phyloP scores from a whole-genome alignment of 2,888 invertebrate species.

The Diabrotica balteata region DNA sequence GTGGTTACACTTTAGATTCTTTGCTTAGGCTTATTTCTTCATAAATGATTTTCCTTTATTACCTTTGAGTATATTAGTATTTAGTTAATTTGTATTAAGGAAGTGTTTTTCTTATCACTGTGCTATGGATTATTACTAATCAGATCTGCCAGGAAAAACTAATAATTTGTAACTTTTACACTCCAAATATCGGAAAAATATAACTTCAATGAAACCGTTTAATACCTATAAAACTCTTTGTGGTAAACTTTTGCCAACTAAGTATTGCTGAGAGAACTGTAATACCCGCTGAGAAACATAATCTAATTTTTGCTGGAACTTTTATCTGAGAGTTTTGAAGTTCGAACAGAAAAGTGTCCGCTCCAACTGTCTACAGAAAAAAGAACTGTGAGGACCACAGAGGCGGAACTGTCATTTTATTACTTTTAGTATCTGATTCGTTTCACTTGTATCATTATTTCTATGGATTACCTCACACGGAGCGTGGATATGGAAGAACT shows the following conservation, averaged over 20 bases:
- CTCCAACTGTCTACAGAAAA: constrained; percentile 17
- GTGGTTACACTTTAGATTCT: too few species aligned
- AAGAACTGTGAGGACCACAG: constrained; percentile 5
- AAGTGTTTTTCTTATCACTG: too few species aligned
- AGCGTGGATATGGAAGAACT: too few species aligned
- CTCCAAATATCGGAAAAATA: constrained; percentile 14
- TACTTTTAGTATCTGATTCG: neutral
- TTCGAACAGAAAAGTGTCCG: constrained; percentile 30
- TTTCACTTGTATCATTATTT: neutral
- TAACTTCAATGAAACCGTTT: constrained; percentile 42
- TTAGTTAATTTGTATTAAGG: too few species aligned
- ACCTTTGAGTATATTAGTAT: too few species aligned
- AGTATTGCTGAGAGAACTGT: constrained; percentile 31
- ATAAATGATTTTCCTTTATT: too few species aligned
- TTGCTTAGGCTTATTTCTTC: too few species aligned
- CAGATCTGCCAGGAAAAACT: constrained; percentile 2
- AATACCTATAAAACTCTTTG: constrained; percentile 36
- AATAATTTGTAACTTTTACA: constrained; percentile 8
- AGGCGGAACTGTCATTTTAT: constrained; percentile 10
- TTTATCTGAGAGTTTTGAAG: constrained; percentile 28
- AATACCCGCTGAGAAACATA: constrained; percentile 35
- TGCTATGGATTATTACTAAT: neutral
- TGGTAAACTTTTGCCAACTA: constrained; percentile 32
- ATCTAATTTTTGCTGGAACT: constrained; percentile 36
- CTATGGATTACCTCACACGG: neutral